Evolutionary conservation across 2,888 invertebrate genomes (phyloP).

Genomic region (Hetaerina titia): DNA sequence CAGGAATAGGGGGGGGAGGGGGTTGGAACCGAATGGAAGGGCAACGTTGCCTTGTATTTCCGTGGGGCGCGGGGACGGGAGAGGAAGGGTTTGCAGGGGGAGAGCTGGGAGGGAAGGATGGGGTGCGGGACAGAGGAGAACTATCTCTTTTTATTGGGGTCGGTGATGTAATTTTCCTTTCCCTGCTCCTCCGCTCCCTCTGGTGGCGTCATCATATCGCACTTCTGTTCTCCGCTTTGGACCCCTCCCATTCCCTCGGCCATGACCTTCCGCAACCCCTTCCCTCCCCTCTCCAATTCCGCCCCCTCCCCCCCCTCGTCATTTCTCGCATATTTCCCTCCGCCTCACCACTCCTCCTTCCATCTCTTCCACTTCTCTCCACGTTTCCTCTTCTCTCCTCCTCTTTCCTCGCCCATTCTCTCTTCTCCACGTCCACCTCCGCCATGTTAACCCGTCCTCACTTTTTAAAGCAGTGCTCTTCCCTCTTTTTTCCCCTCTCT

Average conservation of each 20-base stretch:
- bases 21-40: too few relatives aligned
- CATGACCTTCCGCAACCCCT: neutral
- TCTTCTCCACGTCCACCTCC: neutral
- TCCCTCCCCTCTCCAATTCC: neutral
- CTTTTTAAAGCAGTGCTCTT: neutral
- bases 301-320: neutral
- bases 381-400: neutral
- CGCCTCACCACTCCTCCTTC: neutral
- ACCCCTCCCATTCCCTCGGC: neutral
- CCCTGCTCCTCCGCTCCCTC: neutral
- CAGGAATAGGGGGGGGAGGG: too few relatives aligned
- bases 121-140: neutral
- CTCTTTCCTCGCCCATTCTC: neutral
- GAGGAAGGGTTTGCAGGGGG: neutral
- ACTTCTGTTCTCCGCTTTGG: neutral
- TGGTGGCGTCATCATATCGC: neutral
- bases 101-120: neutral
- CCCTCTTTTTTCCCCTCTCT: neutral
- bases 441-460: neutral
- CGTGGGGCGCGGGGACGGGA: neutral
- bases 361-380: neutral
- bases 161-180: slow-evolving; percentile 1
- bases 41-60: too few relatives aligned
- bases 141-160: neutral
- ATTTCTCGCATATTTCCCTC: neutral